Evolutionary conservation across 2,888 invertebrate species (phyloP).

Genomic region (Tribolium freemani): DNA sequence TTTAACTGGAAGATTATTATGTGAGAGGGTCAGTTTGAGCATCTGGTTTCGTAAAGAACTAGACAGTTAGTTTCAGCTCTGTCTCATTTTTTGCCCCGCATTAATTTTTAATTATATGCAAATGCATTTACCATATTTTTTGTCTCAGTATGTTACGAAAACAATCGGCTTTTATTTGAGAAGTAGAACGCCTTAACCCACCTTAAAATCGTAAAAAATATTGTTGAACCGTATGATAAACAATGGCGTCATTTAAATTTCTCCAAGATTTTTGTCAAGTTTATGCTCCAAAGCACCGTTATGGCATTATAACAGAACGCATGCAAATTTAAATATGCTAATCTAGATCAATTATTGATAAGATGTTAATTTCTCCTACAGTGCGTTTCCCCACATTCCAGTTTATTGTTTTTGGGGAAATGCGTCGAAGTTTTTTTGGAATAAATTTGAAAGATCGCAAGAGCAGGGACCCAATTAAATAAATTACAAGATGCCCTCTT

Average conservation of each 20-base stretch:
- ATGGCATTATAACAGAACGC: slow-evolving; percentile 20
- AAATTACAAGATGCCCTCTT: slow-evolving; percentile 57
- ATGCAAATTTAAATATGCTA: slow-evolving; percentile 32
- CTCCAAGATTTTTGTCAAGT: slow-evolving; percentile 19
- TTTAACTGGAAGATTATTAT: too few species aligned
- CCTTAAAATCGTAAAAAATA: neutral
- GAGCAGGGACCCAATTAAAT: slow-evolving; percentile 55
- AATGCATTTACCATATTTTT: too few species aligned
- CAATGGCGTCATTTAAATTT: slow-evolving; percentile 20
- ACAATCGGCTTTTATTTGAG: neutral
- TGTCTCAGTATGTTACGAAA: neutral
- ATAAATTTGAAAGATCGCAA: slow-evolving; percentile 32
- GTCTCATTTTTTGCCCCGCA: neutral
- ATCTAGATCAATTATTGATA: slow-evolving; percentile 33
- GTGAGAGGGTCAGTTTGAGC: too few species aligned
- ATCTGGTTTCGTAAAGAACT: too few species aligned
- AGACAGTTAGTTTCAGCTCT: neutral
- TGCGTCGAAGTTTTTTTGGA: slow-evolving; percentile 14
- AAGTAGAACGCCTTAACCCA: neutral
- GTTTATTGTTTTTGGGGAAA: slow-evolving; percentile 17
- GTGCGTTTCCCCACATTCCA: slow-evolving; percentile 3
- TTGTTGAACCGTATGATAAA: slow-evolving; percentile 1
- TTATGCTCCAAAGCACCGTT: slow-evolving; percentile 11
- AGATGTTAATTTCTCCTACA: slow-evolving; percentile 23
- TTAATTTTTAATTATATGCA: too few species aligned